phyloP scores from a whole-genome alignment of 1,140 invertebrate genomes.

The Delia radicum region DNA sequence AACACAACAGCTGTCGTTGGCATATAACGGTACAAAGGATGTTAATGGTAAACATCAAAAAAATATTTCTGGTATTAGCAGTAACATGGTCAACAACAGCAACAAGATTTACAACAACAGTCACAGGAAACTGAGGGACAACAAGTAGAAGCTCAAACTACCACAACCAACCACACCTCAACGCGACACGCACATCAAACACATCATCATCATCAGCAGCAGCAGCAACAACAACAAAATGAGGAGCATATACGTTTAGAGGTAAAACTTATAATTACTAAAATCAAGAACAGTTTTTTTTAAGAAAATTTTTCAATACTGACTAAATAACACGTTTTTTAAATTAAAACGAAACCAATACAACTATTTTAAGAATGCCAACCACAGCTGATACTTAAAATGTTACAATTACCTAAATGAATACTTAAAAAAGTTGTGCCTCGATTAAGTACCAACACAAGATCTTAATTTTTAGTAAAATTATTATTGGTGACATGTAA shows the following conservation, averaged over 20 bases:
- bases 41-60: neutral
- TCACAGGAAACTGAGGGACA: neutral
- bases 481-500: too few species aligned
- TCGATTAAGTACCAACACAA: too few species aligned
- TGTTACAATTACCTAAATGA: too few species aligned
- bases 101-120: neutral
- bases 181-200: neutral
- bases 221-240: constrained; percentile 37
- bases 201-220: constrained; percentile 36
- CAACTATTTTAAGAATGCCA: too few species aligned
- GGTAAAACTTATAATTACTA: constrained; percentile 34
- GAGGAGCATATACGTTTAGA: constrained; percentile 52
- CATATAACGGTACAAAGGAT: constrained; percentile 17
- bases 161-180: neutral
- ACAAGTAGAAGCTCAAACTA: neutral
- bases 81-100: constrained; percentile 11
- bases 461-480: too few species aligned
- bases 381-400: too few species aligned
- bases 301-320: too few species aligned
- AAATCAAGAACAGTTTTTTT: neutral
- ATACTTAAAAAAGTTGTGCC: too few species aligned
- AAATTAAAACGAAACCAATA: too few species aligned
- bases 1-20: neutral
- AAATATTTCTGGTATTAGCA: neutral
- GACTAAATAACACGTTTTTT: too few species aligned